Evolutionary conservation across 2,888 invertebrate species (phyloP).

Genomic region (Agrochola macilenta): DNA sequence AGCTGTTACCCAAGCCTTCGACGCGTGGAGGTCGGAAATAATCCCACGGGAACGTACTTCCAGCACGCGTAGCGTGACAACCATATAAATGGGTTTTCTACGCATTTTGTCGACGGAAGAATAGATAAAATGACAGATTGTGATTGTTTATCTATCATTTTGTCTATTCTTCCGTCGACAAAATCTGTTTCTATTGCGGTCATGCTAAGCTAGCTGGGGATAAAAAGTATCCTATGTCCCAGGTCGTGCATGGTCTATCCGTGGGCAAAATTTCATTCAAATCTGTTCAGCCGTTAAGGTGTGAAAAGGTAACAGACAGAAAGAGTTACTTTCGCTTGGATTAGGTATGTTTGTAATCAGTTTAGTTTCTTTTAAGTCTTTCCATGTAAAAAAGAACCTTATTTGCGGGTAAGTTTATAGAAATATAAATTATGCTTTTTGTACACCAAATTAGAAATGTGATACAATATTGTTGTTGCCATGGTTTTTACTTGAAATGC

Average conservation of each 20-base stretch:
- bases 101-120: no score
- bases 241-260: background rate
- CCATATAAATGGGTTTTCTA: no score
- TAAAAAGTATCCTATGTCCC: background rate
- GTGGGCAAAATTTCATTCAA: background rate
- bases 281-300: background rate
- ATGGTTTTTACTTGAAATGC: background rate
- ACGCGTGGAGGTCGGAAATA: background rate
- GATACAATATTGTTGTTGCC: no score
- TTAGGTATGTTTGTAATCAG: background rate
- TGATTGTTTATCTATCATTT: no score
- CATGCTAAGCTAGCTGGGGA: background rate
- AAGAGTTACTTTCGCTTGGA: background rate
- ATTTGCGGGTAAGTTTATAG: background rate
- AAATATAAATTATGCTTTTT: background rate
- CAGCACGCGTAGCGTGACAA: no score
- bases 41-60: background rate
- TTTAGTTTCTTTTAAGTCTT: background rate
- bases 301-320: background rate
- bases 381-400: background rate
- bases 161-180: no score
- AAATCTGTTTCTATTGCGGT: no score
- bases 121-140: no score
- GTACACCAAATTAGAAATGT: no score
- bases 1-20: background rate